Evolutionary conservation across 2,113 vertebrate species (phyloP).

Genomic region (Ariopsis seemanni): DNA sequence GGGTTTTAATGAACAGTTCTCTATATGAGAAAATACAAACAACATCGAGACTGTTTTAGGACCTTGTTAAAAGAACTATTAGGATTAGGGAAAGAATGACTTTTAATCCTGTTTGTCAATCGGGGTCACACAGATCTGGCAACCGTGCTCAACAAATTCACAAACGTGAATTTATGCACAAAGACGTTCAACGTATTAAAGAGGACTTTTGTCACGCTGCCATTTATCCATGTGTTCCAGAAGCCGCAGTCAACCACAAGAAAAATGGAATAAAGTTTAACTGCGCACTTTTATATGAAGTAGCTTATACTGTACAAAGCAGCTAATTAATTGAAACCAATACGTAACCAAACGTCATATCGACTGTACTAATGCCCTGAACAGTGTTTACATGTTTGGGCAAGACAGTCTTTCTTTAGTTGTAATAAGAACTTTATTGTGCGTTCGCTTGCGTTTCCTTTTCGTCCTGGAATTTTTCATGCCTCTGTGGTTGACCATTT

Average conservation of each 20-base stretch:
- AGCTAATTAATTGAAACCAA: constrained; percentile 1
- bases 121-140: background rate
- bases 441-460: background rate
- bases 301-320: background rate
- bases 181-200: background rate
- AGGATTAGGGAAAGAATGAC: background rate
- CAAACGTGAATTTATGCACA: background rate
- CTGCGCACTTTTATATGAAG: background rate
- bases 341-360: background rate
- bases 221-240: background rate
- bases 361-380: background rate
- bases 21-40: background rate
- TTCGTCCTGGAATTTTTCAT: background rate
- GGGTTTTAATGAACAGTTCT: background rate
- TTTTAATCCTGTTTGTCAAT: background rate
- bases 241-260: background rate
- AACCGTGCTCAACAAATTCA: background rate
- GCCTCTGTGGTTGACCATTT: constrained; percentile 11
- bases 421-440: constrained; percentile 1
- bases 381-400: background rate
- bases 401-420: background rate
- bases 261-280: background rate
- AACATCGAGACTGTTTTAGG: background rate
- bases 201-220: background rate
- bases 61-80: background rate